These are phyloP conservation scores for Sminthurinus aureus DNA, from an alignment of 2,888 invertebrate genomes.

Conservation along the genomic window DNA sequence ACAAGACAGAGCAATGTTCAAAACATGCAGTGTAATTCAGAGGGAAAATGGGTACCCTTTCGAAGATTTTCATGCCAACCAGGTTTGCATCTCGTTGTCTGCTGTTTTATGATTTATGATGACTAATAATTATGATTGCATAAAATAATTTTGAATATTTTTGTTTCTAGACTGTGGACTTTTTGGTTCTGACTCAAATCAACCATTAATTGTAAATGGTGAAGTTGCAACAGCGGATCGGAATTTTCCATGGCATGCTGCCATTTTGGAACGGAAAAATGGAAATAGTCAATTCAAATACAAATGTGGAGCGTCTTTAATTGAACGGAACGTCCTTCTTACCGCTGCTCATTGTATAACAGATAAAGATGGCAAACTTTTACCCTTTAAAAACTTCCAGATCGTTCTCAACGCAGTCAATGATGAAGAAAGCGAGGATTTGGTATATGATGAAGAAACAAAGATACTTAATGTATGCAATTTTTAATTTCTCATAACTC, in stretches of 20 bases:
- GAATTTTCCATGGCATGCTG: slow-evolving; percentile 23
- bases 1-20: neutral
- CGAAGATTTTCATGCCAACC: slow-evolving; percentile 26
- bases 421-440: neutral
- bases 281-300: neutral
- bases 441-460: neutral
- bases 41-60: slow-evolving; percentile 36
- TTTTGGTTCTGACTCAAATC: too few species aligned
- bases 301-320: slow-evolving; percentile 21
- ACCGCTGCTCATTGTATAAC: slow-evolving; percentile 22
- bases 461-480: slow-evolving; percentile 12
- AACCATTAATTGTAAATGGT: neutral
- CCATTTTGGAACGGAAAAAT: slow-evolving; percentile 3
- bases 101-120: neutral
- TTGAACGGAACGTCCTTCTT: slow-evolving; percentile 28
- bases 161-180: slow-evolving; percentile 25
- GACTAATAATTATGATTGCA: neutral
- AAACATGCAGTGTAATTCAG: slow-evolving; percentile 27
- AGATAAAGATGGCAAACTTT: neutral
- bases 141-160: neutral
- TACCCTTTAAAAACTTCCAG: neutral
- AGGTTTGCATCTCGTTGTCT: neutral
- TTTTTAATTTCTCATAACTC: neutral
- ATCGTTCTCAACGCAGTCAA: neutral
- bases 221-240: neutral